phyloP scores from a whole-genome alignment of 2,888 invertebrate genomes.

The Dendrolimus pini region DNA sequence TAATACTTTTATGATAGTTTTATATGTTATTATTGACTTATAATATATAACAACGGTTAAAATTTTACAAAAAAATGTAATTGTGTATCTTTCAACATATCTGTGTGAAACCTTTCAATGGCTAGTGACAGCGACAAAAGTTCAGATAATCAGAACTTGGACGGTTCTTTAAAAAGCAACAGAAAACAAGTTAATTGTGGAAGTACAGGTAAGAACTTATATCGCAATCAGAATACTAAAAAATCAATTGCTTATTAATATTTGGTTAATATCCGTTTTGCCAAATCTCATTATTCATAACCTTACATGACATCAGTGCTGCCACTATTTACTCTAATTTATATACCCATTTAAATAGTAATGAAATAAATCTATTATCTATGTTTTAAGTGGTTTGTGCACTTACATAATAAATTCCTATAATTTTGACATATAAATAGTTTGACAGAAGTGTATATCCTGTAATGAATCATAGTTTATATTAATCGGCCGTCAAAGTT shows the following conservation, averaged over 20 bases:
- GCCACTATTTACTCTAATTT: background rate
- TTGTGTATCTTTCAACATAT: slow-evolving; percentile 13
- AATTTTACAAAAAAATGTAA: slow-evolving; percentile 18
- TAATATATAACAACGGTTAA: slow-evolving; percentile 14
- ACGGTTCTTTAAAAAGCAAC: slow-evolving; percentile 56
- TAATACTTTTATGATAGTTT: background rate
- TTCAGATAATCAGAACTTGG: slow-evolving; percentile 64
- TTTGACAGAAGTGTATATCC: background rate
- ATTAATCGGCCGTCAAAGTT: too few species aligned
- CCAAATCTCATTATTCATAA: background rate
- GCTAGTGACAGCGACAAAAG: slow-evolving; percentile 73
- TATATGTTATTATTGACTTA: slow-evolving; percentile 18
- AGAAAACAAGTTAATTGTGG: slow-evolving; percentile 51
- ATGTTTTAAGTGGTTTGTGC: too few species aligned
- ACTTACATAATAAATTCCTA: too few species aligned
- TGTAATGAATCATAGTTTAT: background rate
- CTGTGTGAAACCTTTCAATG: slow-evolving; percentile 54
- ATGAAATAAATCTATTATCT: too few species aligned
- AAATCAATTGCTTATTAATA: background rate
- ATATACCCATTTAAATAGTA: too few species aligned
- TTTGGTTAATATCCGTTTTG: background rate
- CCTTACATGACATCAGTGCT: background rate
- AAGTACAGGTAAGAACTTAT: slow-evolving; percentile 43
- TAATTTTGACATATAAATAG: too few species aligned
- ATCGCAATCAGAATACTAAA: slow-evolving; percentile 3